A percentile compares a stretch with the other conserved stretches of the same genome.
phyloP scores from a whole-genome alignment of 2,113 vertebrate genomes.

The Anseranas semipalmata region DNA sequence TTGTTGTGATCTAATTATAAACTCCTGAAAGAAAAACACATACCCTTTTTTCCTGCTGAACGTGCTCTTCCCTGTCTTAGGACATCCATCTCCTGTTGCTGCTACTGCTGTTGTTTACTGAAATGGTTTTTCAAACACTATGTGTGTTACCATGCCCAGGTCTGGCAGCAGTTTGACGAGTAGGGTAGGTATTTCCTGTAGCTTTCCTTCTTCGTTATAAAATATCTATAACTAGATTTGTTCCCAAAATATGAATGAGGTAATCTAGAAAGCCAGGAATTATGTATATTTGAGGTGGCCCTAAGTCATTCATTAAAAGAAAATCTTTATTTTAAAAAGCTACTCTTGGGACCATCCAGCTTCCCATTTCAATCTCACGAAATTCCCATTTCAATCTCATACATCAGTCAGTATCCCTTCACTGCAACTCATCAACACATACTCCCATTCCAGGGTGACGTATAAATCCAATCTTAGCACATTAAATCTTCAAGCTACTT shows the following conservation, averaged over 20 bases:
- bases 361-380: not conserved
- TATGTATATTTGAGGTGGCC: not conserved
- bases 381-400: not conserved
- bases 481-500: not conserved
- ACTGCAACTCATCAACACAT: not conserved
- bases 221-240: not conserved
- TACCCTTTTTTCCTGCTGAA: not conserved
- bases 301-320: not conserved
- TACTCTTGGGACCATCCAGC: not conserved
- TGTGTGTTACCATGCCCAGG: rapidly evolving
- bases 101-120: not conserved
- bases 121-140: not conserved
- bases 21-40: not conserved
- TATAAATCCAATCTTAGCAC: not conserved
- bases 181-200: not conserved
- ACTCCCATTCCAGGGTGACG: not conserved
- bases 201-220: not conserved
- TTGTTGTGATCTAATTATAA: not conserved
- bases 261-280: not conserved
- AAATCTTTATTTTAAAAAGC: not conserved
- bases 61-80: rapidly evolving
- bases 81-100: not conserved
- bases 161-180: not conserved
- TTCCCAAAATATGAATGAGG: not conserved
- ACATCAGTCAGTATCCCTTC: not conserved